Conservation (phyloP, 1,140 invertebrate species). For the Drosophila eugracilis region DNA sequence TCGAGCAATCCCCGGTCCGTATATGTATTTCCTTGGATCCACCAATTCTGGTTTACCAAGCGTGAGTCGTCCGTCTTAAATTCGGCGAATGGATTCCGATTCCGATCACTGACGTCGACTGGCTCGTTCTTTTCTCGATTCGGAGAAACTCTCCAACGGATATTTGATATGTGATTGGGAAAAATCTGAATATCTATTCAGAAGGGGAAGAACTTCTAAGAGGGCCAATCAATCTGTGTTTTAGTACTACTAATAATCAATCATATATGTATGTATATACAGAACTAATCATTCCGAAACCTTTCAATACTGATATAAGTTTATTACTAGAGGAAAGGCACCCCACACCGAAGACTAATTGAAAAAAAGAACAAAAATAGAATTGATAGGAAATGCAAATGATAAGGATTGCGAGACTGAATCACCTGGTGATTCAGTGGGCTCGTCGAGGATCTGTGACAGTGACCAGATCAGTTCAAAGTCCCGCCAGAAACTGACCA, state of each 20-base stretch:
- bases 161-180: slow-evolving; percentile 9
- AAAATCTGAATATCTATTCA: slow-evolving; percentile 9
- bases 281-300: not conserved
- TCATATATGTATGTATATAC: too few species aligned
- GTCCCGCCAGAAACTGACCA: slow-evolving; percentile 11
- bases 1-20: slow-evolving; percentile 18
- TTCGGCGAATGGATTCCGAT: slow-evolving; percentile 15
- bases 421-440: slow-evolving; percentile 8
- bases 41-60: slow-evolving; percentile 9
- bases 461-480: slow-evolving; percentile 3
- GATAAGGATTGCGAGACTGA: slow-evolving; percentile 24
- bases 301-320: not conserved
- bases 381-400: not conserved
- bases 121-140: not conserved
- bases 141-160: not conserved
- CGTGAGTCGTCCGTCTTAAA: slow-evolving; percentile 12
- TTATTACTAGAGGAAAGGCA: not conserved
- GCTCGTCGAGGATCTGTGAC: not conserved
- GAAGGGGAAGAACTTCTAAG: not conserved
- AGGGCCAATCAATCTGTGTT: not conserved
- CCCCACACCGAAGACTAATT: not conserved
- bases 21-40: slow-evolving; percentile 3
- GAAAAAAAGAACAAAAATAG: not conserved
- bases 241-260: too few species aligned
- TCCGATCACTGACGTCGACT: slow-evolving; percentile 19